phyloP scores from a whole-genome alignment of 1,140 invertebrate species.

The Brachionus angularis region DNA sequence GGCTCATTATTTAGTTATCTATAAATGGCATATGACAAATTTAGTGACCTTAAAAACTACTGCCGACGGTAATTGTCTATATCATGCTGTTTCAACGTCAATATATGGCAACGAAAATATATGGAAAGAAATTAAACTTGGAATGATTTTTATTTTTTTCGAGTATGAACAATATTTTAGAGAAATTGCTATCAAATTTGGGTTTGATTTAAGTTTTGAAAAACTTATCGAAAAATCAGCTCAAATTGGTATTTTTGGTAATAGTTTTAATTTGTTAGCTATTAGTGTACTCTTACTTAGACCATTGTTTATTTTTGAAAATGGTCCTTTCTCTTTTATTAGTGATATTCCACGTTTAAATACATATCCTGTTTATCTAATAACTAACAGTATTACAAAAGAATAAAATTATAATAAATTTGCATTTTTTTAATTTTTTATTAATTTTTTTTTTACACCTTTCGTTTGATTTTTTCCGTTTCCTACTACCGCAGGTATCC shows the following conservation, averaged over 20 bases:
- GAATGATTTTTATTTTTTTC: not conserved
- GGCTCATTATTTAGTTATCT: conserved; percentile 5
- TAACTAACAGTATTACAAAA: too few relatives aligned
- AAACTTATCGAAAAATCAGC: not conserved
- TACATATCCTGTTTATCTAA: conserved; percentile 5
- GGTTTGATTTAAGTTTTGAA: conserved; percentile 3
- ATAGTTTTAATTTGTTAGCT: not conserved
- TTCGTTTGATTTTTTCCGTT: too few relatives aligned
- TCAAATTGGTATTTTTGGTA: conserved; percentile 7
- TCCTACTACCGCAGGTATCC: too few relatives aligned
- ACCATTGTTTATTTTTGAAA: not conserved
- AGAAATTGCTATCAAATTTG: not conserved
- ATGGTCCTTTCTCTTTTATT: not conserved
- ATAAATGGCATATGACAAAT: conserved; percentile 22
- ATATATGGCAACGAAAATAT: not conserved
- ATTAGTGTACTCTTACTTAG: not conserved
- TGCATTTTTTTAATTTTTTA: too few relatives aligned
- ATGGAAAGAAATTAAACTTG: conserved; percentile 12
- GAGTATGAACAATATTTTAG: conserved; percentile 9
- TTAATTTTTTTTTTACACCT: too few relatives aligned
- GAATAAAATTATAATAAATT: too few relatives aligned
- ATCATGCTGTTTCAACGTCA: conserved; percentile 15
- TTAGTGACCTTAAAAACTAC: conserved; percentile 10
- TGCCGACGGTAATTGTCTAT: conserved; percentile 13
- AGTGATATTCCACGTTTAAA: not conserved